A percentile compares a stretch with the other conserved stretches of the same genome.
Conservation (phyloP, 2,797 vertebrate genomes). For the Brachyrhaphis roseni region DNA sequence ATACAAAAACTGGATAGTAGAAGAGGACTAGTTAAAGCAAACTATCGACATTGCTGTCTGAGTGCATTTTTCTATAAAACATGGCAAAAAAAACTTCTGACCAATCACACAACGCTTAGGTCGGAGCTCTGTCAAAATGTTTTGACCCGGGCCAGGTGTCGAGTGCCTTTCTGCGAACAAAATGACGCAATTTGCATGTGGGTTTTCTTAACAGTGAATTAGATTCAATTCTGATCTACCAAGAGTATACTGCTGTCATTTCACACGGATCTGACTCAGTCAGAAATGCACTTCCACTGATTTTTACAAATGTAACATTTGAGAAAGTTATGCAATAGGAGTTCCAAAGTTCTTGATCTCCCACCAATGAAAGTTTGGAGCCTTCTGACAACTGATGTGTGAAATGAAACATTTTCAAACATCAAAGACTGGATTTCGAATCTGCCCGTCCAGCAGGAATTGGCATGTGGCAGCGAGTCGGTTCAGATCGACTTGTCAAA, state of each 20-base stretch:
- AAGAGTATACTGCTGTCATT: not conserved
- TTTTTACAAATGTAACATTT: not conserved
- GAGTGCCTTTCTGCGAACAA: too few relatives aligned
- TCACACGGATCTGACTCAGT: not conserved
- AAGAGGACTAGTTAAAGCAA: too few relatives aligned
- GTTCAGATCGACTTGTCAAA: conserved; percentile 21
- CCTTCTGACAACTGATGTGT: not conserved
- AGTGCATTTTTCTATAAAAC: too few relatives aligned
- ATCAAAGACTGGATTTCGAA: not conserved
- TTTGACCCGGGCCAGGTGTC: too few relatives aligned
- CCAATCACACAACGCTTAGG: too few relatives aligned
- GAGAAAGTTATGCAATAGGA: not conserved
- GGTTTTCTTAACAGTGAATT: not conserved
- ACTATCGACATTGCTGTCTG: too few relatives aligned
- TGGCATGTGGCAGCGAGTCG: conserved; percentile 25
- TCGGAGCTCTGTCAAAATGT: too few relatives aligned
- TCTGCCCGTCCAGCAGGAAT: not conserved
- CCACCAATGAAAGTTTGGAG: not conserved
- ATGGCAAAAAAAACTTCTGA: too few relatives aligned
- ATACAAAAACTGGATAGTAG: too few relatives aligned
- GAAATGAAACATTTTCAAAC: not conserved
- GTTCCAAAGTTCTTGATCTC: not conserved
- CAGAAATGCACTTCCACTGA: not conserved
- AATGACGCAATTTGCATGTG: too few relatives aligned
- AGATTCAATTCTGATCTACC: not conserved